Percentiles rank a stretch among this genome's conserved stretches.
These are phyloP conservation scores for Hydrozoanthus tunicans DNA, from an alignment of 64 coral and sea anemone species.

Conservation along the genomic window DNA sequence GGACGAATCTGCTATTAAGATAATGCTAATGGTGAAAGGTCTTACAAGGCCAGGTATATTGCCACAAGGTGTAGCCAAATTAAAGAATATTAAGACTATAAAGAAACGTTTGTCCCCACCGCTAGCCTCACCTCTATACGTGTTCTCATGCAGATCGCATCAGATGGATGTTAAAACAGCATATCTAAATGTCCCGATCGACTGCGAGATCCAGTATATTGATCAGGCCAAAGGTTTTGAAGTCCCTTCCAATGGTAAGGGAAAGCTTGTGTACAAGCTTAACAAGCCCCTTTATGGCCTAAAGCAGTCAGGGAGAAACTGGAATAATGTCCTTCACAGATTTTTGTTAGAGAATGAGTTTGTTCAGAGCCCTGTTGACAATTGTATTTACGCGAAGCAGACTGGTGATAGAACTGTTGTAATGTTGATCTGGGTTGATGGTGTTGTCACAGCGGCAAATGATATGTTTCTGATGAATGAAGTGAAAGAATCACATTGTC, in stretches of 20 bases:
- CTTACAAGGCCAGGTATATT: conserved; percentile 19
- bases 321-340: conserved; percentile 44
- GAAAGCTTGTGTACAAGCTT: conserved; percentile 20
- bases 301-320: conserved; percentile 53
- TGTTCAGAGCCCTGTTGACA: conserved; percentile 55
- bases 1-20: background rate
- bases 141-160: conserved; percentile 13
- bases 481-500: background rate
- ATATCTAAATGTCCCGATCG: conserved; percentile 5
- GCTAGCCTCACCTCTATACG: background rate
- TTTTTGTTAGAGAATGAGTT: conserved; percentile 44
- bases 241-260: conserved; percentile 1
- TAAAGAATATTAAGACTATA: background rate
- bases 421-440: conserved; percentile 34
- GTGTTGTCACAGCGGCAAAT: conserved; percentile 2
- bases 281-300: conserved; percentile 31
- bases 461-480: background rate
- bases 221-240: conserved; percentile 29
- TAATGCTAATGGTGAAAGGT: background rate
- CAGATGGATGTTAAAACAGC: conserved; percentile 60
- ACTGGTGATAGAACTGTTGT: conserved; percentile 5
- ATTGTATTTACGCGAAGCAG: conserved; percentile 32
- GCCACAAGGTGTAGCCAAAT: background rate
- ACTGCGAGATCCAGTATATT: background rate
- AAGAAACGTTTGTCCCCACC: background rate